These are phyloP conservation scores for Channa maculata DNA, from an alignment of 2,113 vertebrate genomes.

Conservation along the genomic window DNA sequence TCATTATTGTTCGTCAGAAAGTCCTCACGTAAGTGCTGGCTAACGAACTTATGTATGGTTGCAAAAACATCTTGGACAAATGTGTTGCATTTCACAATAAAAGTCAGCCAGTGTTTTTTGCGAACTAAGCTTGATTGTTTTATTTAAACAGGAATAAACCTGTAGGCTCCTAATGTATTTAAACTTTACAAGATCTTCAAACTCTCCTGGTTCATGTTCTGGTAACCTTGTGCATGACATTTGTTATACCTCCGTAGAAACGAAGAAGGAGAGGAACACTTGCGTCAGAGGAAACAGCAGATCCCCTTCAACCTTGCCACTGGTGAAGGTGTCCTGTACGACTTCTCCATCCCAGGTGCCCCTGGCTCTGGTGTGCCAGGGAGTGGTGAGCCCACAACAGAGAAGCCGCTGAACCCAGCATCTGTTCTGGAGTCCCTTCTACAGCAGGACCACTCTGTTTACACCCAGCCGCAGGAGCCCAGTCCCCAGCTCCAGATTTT, in stretches of 20 bases:
- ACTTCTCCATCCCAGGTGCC: conserved; percentile 55
- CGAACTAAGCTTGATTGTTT: no score
- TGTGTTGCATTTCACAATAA: no score
- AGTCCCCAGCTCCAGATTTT: neutral
- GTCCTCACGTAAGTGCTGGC: conserved; percentile 76
- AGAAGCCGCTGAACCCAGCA: conserved; percentile 37
- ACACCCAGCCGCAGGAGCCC: conserved; percentile 15
- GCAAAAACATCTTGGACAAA: no score
- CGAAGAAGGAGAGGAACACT: conserved; percentile 84
- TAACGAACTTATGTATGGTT: no score
- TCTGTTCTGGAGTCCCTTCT: conserved; percentile 78
- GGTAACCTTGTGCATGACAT: no score
- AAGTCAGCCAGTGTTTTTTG: no score
- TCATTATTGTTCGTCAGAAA: conserved; percentile 80
- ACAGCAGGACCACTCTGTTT: conserved; percentile 77
- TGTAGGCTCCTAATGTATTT: no score
- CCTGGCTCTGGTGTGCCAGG: neutral
- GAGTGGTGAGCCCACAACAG: conserved; percentile 1
- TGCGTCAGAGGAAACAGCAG: conserved; percentile 78
- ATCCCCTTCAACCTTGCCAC: conserved; percentile 83
- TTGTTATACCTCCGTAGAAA: conserved; percentile 58
- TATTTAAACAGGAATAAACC: no score
- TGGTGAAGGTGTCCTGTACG: conserved; percentile 81
- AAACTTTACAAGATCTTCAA: no score
- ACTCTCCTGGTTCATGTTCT: no score